A percentile compares a stretch with the other conserved stretches of the same genome.
Evolutionary conservation across 2,888 invertebrate species (phyloP).

Genomic region (Lacanobia oleracea): DNA sequence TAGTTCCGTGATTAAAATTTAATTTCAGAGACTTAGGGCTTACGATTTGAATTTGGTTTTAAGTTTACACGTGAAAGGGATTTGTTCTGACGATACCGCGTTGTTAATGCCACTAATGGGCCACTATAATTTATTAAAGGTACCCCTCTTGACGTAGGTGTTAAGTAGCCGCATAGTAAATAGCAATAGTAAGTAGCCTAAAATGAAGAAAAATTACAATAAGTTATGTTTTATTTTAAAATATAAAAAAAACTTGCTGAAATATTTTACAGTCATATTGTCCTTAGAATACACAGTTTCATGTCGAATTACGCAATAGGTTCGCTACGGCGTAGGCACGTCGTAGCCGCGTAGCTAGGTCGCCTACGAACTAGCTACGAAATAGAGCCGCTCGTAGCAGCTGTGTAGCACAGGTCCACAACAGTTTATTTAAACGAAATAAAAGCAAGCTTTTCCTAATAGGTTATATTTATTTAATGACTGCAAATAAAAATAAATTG

Average conservation of each 20-base stretch:
- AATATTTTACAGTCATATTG: not conserved
- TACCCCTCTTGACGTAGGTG: not conserved
- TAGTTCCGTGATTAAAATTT: not conserved
- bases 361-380: conserved; percentile 39
- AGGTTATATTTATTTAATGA: too few relatives aligned
- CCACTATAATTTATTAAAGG: conserved; percentile 22
- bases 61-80: conserved; percentile 10
- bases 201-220: too few relatives aligned
- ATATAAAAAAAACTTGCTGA: not conserved
- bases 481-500: too few relatives aligned
- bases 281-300: not conserved
- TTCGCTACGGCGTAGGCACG: conserved; percentile 26
- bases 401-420: conserved; percentile 21
- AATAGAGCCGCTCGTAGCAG: not conserved
- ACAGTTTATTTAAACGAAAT: not conserved
- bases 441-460: not conserved
- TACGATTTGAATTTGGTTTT: conserved; percentile 13
- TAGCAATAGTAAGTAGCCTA: not conserved
- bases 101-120: too few relatives aligned
- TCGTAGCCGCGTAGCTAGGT: conserved; percentile 41
- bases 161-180: too few relatives aligned
- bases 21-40: not conserved
- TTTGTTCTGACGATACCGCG: conserved; percentile 12
- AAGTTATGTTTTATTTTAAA: not conserved
- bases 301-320: not conserved